Evolutionary conservation across 2,113 vertebrate species (phyloP), one percentile per base, ranked within the genome.

Genomic region (Equus quagga): DNA sequence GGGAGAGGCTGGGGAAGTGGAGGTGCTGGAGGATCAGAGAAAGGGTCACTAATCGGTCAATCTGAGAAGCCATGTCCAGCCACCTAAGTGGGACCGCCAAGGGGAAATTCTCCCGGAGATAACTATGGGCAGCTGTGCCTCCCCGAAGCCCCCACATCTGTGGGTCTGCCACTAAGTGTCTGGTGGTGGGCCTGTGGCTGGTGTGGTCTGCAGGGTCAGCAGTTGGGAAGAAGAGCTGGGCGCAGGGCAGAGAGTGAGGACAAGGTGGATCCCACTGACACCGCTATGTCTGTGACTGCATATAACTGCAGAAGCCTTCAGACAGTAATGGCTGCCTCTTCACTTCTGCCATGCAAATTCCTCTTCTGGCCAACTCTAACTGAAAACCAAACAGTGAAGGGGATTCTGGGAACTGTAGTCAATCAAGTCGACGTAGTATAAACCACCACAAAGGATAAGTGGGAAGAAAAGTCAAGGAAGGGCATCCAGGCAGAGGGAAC

Each of bases 281-380:
- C 15, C 0, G 1, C 28, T 26, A 10, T 36, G 8, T 67, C 41
- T 49, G 1, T 54, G 62, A 17, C 8, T 0, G 2, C 28, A 21
- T 31, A 49, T 1, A 14, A 3, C 9, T 44, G n/a, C 1, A 2
- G 60, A 23, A n/a, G 31, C 65, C 85, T 44, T 31, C 56, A 60
- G 76, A 56, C 5, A 8, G 36, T 1, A 6, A 51, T 1, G 60
- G 41, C 64, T 24, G 4, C 64, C 56, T 31, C 58, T 67, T 79
- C 46, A n/a, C 21, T 9, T 51, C 56, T 54, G 26, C 72, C 82
- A 21, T 11, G 1, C 19, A 67, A 21, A 49, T 49, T 56, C 12
- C 11, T 62, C 72, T 93, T 46, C 15, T 2, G 15, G 18, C n/a
- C 67, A 36, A 26, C 26, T 81, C n/a, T 5, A 33, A 54, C 75